Percentiles rank a stretch among this genome's conserved stretches.
Conservation (phyloP, 2,113 vertebrate genomes). For the Galeopterus variegatus region DNA sequence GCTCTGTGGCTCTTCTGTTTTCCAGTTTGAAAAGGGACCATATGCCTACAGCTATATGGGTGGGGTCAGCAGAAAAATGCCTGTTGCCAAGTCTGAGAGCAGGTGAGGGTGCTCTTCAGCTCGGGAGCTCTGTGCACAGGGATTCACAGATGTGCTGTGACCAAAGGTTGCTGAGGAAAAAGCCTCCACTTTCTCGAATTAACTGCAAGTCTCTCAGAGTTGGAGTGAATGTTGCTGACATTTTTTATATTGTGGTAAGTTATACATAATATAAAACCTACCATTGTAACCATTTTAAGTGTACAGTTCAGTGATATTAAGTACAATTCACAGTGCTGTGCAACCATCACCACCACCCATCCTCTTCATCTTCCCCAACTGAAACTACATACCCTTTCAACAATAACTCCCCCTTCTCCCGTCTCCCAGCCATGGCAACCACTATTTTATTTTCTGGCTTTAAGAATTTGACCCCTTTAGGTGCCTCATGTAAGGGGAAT, state of each 20-base stretch:
- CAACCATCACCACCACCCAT: not conserved
- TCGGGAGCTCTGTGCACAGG: not conserved
- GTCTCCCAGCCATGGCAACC: not conserved
- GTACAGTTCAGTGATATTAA: not conserved
- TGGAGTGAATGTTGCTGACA: not conserved
- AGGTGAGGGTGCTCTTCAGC: not conserved
- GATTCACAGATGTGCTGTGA: not conserved
- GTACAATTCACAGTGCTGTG: not conserved
- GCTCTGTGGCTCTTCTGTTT: not conserved
- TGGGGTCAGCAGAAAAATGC: not conserved
- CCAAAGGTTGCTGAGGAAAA: not conserved
- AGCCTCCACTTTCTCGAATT: not conserved
- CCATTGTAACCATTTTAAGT: not conserved
- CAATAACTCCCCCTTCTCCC: not conserved
- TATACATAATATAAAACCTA: not conserved
- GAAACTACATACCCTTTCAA: not conserved
- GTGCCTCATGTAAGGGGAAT: not conserved
- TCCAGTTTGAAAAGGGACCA: not conserved
- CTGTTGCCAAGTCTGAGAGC: not conserved
- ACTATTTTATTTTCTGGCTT: not conserved
- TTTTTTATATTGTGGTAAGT: not conserved
- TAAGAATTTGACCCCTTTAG: not conserved
- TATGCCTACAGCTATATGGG: not conserved
- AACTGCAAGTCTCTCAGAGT: not conserved
- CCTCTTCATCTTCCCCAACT: not conserved